phyloP scores from a whole-genome alignment of 2,888 invertebrate genomes.

The Eudemis profundana region DNA sequence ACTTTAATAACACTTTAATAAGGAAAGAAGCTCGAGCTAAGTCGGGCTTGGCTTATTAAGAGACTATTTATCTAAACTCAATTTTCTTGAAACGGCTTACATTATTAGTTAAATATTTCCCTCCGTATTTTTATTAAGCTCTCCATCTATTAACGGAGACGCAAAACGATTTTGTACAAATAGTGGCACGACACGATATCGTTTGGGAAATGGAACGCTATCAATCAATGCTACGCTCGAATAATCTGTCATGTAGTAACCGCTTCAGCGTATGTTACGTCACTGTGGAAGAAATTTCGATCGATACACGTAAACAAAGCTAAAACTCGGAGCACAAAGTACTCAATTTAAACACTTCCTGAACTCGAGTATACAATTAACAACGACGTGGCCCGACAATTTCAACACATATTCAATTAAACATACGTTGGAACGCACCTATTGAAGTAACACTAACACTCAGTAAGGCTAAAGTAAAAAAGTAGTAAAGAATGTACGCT shows the following conservation, averaged over 20 bases:
- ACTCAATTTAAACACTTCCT: not conserved
- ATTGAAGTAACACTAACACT: conserved; percentile 37
- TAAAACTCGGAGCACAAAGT: not conserved
- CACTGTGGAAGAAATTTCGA: conserved; percentile 44
- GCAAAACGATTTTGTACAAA: conserved; percentile 41
- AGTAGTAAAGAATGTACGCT: not conserved
- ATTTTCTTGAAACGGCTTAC: conserved; percentile 21
- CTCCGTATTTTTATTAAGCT: conserved; percentile 22
- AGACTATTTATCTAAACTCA: conserved; percentile 24
- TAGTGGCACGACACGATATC: conserved; percentile 50
- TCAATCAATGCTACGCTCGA: conserved; percentile 63
- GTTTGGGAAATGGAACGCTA: conserved; percentile 55
- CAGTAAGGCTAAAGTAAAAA: not conserved
- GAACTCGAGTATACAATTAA: conserved; percentile 15
- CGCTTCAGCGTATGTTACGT: conserved; percentile 44
- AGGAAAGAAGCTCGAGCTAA: conserved; percentile 28
- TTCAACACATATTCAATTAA: conserved; percentile 55
- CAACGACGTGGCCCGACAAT: conserved; percentile 36
- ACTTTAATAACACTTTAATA: conserved; percentile 29
- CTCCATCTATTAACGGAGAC: conserved; percentile 27
- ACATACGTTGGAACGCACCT: conserved; percentile 49
- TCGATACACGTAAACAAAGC: conserved; percentile 37
- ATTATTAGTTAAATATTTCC: conserved; percentile 25
- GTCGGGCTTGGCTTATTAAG: conserved; percentile 30
- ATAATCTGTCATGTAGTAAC: conserved; percentile 57